These are phyloP conservation scores for Exocentrus adspersus DNA, from an alignment of 2,888 invertebrate species.

Conservation along the genomic window DNA sequence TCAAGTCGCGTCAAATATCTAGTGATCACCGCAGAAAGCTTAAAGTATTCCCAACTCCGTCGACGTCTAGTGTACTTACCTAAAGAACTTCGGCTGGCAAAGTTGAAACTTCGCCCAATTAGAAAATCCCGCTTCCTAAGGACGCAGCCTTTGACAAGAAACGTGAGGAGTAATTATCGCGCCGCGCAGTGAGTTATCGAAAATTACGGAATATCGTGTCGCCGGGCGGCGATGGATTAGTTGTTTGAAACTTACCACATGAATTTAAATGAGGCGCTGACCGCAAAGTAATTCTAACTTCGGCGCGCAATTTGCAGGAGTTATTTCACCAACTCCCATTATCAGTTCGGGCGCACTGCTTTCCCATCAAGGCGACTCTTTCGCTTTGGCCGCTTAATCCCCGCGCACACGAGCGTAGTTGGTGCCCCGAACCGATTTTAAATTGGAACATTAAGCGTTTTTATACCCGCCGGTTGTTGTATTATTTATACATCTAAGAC, in stretches of 20 bases:
- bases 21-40: too few relatives aligned
- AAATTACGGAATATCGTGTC: conserved; percentile 1
- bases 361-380: neutral
- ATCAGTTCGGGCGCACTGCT: neutral
- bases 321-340: neutral
- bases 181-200: neutral
- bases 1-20: too few relatives aligned
- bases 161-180: conserved; percentile 1
- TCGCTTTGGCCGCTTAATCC: neutral
- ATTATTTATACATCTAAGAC: too few relatives aligned
- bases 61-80: too few relatives aligned
- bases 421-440: too few relatives aligned
- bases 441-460: too few relatives aligned
- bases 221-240: neutral
- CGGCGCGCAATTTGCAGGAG: neutral
- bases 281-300: conserved; percentile 3
- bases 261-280: conserved; percentile 1
- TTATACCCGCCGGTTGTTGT: too few relatives aligned
- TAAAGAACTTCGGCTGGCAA: too few relatives aligned
- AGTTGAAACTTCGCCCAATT: neutral
- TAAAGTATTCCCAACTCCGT: too few relatives aligned
- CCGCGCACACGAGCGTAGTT: neutral
- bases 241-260: conserved; percentile 3
- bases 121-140: neutral
- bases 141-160: neutral